A percentile compares a stretch with the other conserved stretches of the same genome.
phyloP scores from a whole-genome alignment of 23 tunicate species.

The Oikopleura vanhoeffeni region DNA sequence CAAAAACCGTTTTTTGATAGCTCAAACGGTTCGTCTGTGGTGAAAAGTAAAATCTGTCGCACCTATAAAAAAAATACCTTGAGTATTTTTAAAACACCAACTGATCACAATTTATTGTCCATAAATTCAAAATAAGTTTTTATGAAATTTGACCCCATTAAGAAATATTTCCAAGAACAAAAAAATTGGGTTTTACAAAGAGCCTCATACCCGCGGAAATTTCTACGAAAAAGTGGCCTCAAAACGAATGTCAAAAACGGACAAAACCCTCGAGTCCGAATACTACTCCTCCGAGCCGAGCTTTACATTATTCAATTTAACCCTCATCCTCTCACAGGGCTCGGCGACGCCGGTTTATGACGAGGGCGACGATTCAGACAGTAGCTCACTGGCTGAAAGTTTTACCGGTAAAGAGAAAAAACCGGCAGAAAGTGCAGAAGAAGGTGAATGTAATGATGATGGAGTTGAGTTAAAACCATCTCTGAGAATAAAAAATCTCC shows the following conservation, averaged over 20 bases:
- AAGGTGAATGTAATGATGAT: slow-evolving; percentile 14
- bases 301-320: neutral
- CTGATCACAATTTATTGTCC: too few relatives aligned
- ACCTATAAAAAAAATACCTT: too few relatives aligned
- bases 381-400: neutral
- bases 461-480: slow-evolving; percentile 5
- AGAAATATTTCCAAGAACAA: too few relatives aligned
- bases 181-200: too few relatives aligned
- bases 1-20: too few relatives aligned
- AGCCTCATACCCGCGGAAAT: neutral
- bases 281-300: neutral
- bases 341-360: neutral
- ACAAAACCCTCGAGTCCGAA: neutral
- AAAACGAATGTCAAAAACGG: neutral
- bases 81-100: too few relatives aligned
- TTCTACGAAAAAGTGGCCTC: neutral
- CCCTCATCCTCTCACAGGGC: neutral
- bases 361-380: neutral
- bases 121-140: too few relatives aligned
- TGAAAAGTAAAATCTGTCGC: too few relatives aligned
- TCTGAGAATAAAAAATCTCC: neutral
- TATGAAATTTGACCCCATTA: too few relatives aligned
- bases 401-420: neutral
- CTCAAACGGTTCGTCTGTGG: too few relatives aligned
- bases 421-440: neutral